Percentiles rank a stretch among this genome's conserved stretches.
Conservation (phyloP, 1,140 invertebrate genomes). For the Rhagoletis pomonella region DNA sequence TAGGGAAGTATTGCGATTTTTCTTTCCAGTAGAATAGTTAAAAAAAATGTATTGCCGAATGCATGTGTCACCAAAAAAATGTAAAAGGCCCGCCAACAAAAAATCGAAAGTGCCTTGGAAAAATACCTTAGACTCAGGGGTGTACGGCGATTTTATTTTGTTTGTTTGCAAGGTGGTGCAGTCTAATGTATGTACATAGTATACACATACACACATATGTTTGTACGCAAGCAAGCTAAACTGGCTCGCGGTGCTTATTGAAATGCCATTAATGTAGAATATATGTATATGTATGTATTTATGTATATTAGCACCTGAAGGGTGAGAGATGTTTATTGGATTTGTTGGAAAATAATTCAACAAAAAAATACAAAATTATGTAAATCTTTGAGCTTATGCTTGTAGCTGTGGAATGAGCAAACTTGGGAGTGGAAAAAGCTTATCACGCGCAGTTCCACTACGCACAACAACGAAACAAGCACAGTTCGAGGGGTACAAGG, state of each 20-base stretch:
- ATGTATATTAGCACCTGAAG: conserved; percentile 6
- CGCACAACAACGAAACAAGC: not conserved
- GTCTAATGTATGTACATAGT: no score
- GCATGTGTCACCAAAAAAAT: no score
- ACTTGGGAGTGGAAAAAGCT: not conserved
- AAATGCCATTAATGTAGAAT: conserved; percentile 36
- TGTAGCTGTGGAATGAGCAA: not conserved
- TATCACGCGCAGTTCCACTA: not conserved
- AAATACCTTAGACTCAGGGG: no score
- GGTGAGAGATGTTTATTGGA: conserved; percentile 9
- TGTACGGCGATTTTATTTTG: no score
- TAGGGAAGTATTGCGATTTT: no score
- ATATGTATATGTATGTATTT: not conserved
- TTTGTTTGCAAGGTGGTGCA: no score
- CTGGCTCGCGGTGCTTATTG: not conserved
- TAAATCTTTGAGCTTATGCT: not conserved
- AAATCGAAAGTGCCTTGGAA: no score
- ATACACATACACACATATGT: no score
- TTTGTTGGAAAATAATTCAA: not conserved
- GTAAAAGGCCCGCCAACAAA: no score
- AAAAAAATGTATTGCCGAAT: no score
- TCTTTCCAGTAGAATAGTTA: no score
- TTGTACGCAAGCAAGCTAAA: not conserved
- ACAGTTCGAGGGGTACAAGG: not conserved
- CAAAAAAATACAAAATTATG: not conserved